Conservation (phyloP, 2,113 vertebrate species). For the Eulemur macaco region DNA sequence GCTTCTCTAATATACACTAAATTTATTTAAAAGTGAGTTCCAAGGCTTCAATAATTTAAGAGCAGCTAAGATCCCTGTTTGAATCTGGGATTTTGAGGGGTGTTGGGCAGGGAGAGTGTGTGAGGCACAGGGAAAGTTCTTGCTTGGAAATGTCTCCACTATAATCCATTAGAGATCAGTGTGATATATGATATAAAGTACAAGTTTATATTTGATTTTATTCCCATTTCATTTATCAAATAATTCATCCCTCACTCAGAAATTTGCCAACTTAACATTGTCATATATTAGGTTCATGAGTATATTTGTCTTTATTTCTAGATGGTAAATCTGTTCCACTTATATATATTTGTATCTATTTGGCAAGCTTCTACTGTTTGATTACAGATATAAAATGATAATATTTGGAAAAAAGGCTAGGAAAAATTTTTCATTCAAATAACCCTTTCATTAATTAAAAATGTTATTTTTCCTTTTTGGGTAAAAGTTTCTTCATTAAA, state of each 20-base stretch:
- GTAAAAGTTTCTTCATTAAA: not conserved
- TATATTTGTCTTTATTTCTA: not conserved
- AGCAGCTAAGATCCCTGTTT: not conserved
- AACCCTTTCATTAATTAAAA: not conserved
- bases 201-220: not conserved
- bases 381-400: not conserved
- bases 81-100: not conserved
- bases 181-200: not conserved
- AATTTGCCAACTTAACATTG: not conserved
- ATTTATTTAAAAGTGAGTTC: not conserved
- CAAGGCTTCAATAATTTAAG: not conserved
- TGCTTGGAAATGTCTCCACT: not conserved
- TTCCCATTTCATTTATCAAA: not conserved
- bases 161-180: not conserved
- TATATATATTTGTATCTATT: not conserved
- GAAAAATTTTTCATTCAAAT: not conserved
- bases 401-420: not conserved
- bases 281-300: not conserved
- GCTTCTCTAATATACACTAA: not conserved
- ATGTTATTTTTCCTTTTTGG: not conserved
- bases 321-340: not conserved
- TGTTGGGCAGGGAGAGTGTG: rapidly evolving
- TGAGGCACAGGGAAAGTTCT: not conserved
- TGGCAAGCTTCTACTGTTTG: not conserved
- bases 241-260: not conserved